These are phyloP conservation scores for Torymus aiolomorphi DNA, from an alignment of 2,888 invertebrate genomes.

Conservation along the genomic window DNA sequence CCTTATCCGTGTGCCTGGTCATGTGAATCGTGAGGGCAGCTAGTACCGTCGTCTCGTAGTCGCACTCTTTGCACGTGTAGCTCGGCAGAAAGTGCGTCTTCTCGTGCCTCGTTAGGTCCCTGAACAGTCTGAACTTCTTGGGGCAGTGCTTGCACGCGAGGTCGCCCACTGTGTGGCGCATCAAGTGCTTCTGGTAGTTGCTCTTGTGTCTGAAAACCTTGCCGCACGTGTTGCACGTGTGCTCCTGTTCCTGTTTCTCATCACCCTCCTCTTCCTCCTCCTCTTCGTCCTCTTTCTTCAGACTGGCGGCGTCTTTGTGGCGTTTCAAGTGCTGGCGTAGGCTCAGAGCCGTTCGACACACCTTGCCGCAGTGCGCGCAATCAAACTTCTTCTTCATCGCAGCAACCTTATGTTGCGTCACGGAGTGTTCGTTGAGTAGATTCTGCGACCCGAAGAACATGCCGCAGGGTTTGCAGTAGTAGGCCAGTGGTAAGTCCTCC, in stretches of 20 bases:
- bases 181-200: constrained; percentile 71
- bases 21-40: constrained; percentile 71
- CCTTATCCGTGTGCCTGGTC: constrained; percentile 70
- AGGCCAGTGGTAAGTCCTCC: constrained; percentile 68
- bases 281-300: constrained; percentile 24
- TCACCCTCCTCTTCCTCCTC: not conserved
- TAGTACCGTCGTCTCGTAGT: constrained; percentile 72
- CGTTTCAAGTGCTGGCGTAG: constrained; percentile 71
- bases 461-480: constrained; percentile 67
- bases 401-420: constrained; percentile 65
- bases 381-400: constrained; percentile 68
- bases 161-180: constrained; percentile 70
- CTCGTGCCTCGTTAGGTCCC: constrained; percentile 72
- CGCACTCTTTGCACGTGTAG: constrained; percentile 73
- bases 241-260: constrained; percentile 60
- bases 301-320: constrained; percentile 62
- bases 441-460: constrained; percentile 63
- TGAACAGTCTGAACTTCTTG: constrained; percentile 71
- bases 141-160: constrained; percentile 72
- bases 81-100: constrained; percentile 73
- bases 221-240: constrained; percentile 70
- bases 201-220: constrained; percentile 71
- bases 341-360: constrained; percentile 66
- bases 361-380: constrained; percentile 68
- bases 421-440: constrained; percentile 63